Conservation (phyloP, 2,888 invertebrate genomes). For the Watsonalla cultraria region DNA sequence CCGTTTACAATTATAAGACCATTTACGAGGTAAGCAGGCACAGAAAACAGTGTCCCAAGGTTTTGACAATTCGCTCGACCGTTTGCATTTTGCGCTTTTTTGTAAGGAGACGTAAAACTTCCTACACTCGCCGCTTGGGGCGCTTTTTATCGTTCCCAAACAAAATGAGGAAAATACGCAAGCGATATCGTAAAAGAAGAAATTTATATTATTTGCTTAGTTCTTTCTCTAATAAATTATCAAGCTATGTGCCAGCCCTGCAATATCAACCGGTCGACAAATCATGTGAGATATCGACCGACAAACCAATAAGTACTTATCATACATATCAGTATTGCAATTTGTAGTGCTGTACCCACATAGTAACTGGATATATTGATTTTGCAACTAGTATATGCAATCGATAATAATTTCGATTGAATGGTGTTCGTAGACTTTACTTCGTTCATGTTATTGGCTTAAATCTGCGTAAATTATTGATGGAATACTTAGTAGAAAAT, state of each 20-base stretch:
- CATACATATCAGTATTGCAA: neutral
- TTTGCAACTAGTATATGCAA: neutral
- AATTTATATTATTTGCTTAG: too few relatives aligned
- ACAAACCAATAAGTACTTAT: constrained; percentile 13
- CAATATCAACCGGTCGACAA: constrained; percentile 28
- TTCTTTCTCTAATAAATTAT: neutral
- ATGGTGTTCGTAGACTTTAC: neutral
- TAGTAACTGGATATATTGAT: neutral
- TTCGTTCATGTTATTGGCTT: neutral
- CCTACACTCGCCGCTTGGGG: too few relatives aligned
- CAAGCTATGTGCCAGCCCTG: constrained; percentile 27
- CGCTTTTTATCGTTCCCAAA: too few relatives aligned
- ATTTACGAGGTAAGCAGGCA: too few relatives aligned
- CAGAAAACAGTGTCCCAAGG: too few relatives aligned
- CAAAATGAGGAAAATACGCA: too few relatives aligned
- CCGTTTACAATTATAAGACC: too few relatives aligned
- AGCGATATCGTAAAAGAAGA: too few relatives aligned
- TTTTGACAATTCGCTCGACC: too few relatives aligned
- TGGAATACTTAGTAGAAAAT: too few relatives aligned
- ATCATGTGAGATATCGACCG: constrained; percentile 47
- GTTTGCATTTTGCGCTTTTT: too few relatives aligned
- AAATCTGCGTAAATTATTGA: neutral
- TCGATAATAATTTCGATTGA: neutral
- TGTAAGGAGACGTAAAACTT: too few relatives aligned
- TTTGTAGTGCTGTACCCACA: neutral